Conservation (phyloP, 2,888 invertebrate genomes). For the Antheraea yamamai region DNA sequence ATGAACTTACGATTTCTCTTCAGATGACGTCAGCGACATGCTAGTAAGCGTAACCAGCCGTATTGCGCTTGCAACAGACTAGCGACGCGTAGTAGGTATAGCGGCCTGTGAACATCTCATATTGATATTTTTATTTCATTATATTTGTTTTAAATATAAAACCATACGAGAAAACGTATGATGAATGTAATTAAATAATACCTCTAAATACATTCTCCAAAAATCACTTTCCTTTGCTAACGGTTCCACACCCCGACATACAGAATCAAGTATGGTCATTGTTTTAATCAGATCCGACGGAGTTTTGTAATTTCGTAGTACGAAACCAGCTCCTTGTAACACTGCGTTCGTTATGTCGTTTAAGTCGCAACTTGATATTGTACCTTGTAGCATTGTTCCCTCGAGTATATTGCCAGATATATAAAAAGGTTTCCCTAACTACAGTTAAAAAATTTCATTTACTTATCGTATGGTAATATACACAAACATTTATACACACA, state of each 20-base stretch:
- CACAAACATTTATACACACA: no score
- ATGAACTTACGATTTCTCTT: no score
- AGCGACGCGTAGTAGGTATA: no score
- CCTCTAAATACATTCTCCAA: constrained; percentile 38
- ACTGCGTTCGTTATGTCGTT: constrained; percentile 43
- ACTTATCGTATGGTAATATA: background rate
- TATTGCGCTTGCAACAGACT: no score
- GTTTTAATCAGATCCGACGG: constrained; percentile 31
- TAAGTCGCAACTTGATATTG: constrained; percentile 34
- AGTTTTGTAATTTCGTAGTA: constrained; percentile 33
- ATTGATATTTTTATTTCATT: no score
- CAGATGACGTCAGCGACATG: no score
- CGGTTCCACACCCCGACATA: constrained; percentile 36
- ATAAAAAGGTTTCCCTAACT: constrained; percentile 45
- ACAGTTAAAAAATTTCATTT: constrained; percentile 17
- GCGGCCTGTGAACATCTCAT: no score
- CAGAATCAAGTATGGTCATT: constrained; percentile 33
- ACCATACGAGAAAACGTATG: background rate
- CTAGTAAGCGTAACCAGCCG: no score
- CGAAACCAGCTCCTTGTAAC: constrained; percentile 40
- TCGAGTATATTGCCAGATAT: constrained; percentile 45
- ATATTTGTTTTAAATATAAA: no score
- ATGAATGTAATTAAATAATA: constrained; percentile 17
- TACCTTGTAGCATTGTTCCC: constrained; percentile 30
- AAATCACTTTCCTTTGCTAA: constrained; percentile 29